Evolutionary conservation across 2,888 invertebrate species (phyloP).

Genomic region (Amitus sp.): DNA sequence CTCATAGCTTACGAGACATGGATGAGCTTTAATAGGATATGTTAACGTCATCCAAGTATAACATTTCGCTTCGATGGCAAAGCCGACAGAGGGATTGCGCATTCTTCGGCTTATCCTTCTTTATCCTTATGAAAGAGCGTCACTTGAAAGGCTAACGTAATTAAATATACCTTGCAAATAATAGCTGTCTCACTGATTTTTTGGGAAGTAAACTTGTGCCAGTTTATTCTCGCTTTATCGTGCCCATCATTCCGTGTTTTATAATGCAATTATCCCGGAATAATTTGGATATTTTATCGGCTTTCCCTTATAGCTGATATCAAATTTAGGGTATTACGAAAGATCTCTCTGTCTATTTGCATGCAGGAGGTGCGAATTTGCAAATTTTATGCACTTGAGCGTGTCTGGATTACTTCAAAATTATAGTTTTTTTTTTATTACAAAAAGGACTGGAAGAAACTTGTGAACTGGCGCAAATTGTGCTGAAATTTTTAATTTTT

Average conservation of each 20-base stretch:
- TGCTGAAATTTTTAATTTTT: too few relatives aligned
- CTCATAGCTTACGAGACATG: neutral
- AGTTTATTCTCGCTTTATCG: slow-evolving; percentile 2
- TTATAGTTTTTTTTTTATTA: too few relatives aligned
- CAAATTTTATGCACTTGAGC: too few relatives aligned
- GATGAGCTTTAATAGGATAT: neutral
- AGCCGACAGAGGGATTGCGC: neutral
- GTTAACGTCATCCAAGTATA: neutral
- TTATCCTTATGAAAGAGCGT: slow-evolving; percentile 7
- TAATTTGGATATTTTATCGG: neutral
- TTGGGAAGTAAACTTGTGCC: neutral
- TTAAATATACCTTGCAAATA: slow-evolving; percentile 7
- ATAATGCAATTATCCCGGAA: too few relatives aligned
- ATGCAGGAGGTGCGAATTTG: too few relatives aligned
- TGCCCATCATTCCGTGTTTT: too few relatives aligned
- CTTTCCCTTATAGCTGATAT: neutral
- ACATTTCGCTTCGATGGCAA: slow-evolving; percentile 3
- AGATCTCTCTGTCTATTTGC: too few relatives aligned
- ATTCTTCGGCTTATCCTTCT: slow-evolving; percentile 5
- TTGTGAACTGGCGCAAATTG: too few relatives aligned
- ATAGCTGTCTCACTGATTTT: neutral
- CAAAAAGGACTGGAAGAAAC: too few relatives aligned
- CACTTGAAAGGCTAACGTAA: slow-evolving; percentile 9
- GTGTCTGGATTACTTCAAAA: too few relatives aligned
- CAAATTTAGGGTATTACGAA: too few relatives aligned